Evolutionary conservation across 2,888 invertebrate genomes (phyloP).

Genomic region (Watsonalla cultraria): DNA sequence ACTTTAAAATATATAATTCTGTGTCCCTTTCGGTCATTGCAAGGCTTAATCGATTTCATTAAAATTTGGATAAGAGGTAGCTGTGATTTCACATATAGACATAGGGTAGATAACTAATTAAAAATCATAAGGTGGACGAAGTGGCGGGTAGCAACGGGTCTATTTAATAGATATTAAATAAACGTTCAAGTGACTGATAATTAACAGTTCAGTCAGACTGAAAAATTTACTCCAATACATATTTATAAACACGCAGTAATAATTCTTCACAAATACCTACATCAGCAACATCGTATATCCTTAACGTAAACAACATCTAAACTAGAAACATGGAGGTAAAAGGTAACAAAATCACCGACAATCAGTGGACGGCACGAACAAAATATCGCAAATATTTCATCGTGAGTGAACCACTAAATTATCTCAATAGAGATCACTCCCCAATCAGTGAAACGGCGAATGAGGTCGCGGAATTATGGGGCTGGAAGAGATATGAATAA

Average conservation of each 20-base stretch:
- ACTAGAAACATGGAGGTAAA: constrained; percentile 23
- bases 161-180: no score
- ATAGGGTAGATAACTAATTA: no score
- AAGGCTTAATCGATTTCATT: no score
- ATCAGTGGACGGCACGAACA: constrained; percentile 41
- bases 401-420: constrained; percentile 66
- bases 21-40: no score
- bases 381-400: constrained; percentile 60
- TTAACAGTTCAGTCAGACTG: background rate
- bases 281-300: background rate
- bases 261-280: background rate
- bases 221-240: no score
- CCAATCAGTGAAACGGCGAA: constrained; percentile 44
- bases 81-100: no score
- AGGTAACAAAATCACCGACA: constrained; percentile 51
- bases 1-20: no score
- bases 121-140: no score
- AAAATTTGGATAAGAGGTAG: no score
- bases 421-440: constrained; percentile 74
- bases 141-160: no score
- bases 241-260: no score
- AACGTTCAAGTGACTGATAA: background rate
- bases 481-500: background rate
- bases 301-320: background rate
- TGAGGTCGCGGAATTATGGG: background rate